phyloP scores from a whole-genome alignment of 2,113 vertebrate species.

The Dicerorhinus sumatrensis region DNA sequence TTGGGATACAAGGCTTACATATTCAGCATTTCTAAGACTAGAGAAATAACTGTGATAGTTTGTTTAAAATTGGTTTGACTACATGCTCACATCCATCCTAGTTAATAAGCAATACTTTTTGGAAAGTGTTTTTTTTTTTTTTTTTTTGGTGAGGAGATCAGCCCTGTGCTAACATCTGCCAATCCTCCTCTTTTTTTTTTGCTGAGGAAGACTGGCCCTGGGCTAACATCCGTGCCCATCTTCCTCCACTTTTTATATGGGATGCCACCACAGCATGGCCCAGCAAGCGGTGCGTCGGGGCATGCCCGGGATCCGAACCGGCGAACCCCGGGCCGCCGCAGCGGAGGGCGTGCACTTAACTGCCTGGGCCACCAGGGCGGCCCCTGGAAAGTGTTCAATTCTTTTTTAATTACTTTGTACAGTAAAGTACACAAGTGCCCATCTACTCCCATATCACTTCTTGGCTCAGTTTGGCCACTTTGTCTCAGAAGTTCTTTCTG shows the following conservation, averaged over 20 bases:
- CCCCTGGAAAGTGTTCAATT: neutral
- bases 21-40: neutral
- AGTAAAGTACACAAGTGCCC: neutral
- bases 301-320: too few relatives aligned
- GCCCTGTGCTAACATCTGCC: too few relatives aligned
- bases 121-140: neutral
- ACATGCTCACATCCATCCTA: neutral
- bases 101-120: neutral
- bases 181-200: too few relatives aligned
- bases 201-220: too few relatives aligned
- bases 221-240: too few relatives aligned
- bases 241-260: too few relatives aligned
- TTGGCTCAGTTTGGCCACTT: neutral
- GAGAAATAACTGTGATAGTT: neutral
- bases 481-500: neutral
- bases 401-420: neutral
- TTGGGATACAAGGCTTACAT: neutral
- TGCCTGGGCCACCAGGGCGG: too few relatives aligned
- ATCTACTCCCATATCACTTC: neutral
- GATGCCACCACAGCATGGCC: too few relatives aligned
- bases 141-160: too few relatives aligned
- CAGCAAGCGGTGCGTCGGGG: too few relatives aligned
- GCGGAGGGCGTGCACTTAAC: too few relatives aligned
- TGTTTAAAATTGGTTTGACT: neutral
- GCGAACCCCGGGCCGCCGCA: too few relatives aligned